Base-by-base conservation (phyloP, 1,140 invertebrate species). In the Gryllus bimaculatus region DNA sequence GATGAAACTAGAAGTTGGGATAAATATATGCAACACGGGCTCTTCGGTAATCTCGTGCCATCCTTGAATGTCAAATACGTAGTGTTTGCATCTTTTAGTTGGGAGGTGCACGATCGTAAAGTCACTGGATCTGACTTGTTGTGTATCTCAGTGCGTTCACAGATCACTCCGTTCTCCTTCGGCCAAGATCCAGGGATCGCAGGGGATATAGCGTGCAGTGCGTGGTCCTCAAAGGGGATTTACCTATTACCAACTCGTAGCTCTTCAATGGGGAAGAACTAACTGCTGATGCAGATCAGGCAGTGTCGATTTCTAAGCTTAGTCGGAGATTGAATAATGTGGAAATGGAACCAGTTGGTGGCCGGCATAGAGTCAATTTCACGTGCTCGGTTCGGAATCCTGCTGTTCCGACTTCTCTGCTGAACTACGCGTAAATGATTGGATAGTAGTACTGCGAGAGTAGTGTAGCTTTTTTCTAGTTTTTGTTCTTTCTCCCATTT, bases 371-470 rank as follows among this genome's bases (percentile, higher is more conserved):
- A 26, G 81, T 81, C n/a, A 79, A 80, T 47, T 82, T 80, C 49
- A 79, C 81, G 10, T 82, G 81, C 48, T 81, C 81, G 7, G 85
- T 82, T 20, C 79, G 75, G 20, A 95, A 97, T 86, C 86, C 88
- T 81, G 95, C 94, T 78, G 95, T 94, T 82, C 86, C 88, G 90
- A 88, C 48, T 89, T 91, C 83, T 89, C 90, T 13, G 90, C 92
- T n/a, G 85, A 89, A 81, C 88, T 94, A 82, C 88, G 90, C 83
- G 92, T 94, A 80, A 94, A 93, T 87, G 93, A 93, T 94, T 79
- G 10, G 76, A 21, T 39, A 39, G 26, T 39, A 39, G 26, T 39
- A 2, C 1, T 39, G 26, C 26, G 26, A 39, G 5, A 39, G 26
- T 39, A 39, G 26, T 39, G 26, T 39, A 39, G 26, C 26, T 39